Evolutionary conservation across 2,113 vertebrate species (phyloP).

Genomic region (Vulpes lagopus): DNA sequence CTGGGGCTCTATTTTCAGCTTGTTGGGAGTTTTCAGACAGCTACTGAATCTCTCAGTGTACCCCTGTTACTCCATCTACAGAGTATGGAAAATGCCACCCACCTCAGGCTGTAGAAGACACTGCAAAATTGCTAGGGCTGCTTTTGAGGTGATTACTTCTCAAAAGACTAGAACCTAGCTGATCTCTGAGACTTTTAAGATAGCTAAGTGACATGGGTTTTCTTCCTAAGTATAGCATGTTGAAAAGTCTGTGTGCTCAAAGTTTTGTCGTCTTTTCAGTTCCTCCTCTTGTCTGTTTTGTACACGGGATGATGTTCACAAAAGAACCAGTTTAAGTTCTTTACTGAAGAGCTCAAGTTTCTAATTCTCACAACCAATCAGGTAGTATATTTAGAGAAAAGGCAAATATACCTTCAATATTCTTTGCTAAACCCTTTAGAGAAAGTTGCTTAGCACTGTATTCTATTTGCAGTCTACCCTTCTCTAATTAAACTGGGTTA

Average conservation of each 20-base stretch:
- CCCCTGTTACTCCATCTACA: neutral
- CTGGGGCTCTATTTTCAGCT: slow-evolving; percentile 22
- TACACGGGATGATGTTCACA: slow-evolving; percentile 49
- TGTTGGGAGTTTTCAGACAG: slow-evolving; percentile 50
- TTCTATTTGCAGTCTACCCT: slow-evolving; percentile 70
- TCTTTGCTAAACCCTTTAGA: slow-evolving; percentile 57
- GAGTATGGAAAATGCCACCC: neutral
- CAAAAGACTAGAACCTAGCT: neutral
- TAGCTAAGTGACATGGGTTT: neutral
- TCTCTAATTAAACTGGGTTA: slow-evolving; percentile 72
- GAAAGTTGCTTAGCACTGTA: slow-evolving; percentile 61
- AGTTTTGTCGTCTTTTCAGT: neutral
- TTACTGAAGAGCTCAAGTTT: slow-evolving; percentile 59
- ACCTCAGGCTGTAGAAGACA: neutral
- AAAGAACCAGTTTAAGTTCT: slow-evolving; percentile 65
- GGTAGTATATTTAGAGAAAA: slow-evolving; percentile 75
- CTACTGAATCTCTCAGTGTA: neutral
- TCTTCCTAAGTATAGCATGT: neutral
- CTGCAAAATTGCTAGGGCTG: neutral
- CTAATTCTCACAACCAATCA: slow-evolving; percentile 67
- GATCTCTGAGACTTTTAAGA: neutral
- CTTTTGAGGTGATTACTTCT: neutral
- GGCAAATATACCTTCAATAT: slow-evolving; percentile 68
- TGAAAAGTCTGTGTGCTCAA: neutral
- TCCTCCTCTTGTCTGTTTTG: slow-evolving; percentile 40